These are phyloP conservation scores for Himalopsyche phryganea DNA, from an alignment of 1,140 invertebrate genomes.

Conservation along the genomic window DNA sequence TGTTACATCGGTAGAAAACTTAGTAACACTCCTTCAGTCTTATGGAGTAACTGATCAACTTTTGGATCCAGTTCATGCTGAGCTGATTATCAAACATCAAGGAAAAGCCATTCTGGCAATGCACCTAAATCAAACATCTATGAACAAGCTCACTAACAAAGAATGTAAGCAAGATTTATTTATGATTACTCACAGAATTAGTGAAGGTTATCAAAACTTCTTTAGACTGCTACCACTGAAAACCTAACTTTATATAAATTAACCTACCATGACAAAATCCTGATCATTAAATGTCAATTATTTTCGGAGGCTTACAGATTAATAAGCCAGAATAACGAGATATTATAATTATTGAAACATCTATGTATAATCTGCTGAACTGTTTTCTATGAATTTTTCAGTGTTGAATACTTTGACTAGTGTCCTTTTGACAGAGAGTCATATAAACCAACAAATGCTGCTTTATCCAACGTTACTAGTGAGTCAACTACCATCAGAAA, in stretches of 20 bases:
- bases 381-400: slow-evolving; percentile 11
- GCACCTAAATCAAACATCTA: slow-evolving; percentile 30
- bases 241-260: background rate
- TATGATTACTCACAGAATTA: too few relatives aligned
- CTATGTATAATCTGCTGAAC: too few relatives aligned
- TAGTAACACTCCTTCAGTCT: slow-evolving; percentile 13
- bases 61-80: slow-evolving; percentile 22
- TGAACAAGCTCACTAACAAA: slow-evolving; percentile 28
- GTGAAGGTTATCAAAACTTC: too few relatives aligned
- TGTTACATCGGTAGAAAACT: slow-evolving; percentile 13
- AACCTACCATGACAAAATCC: background rate
- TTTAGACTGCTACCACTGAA: too few relatives aligned
- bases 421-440: slow-evolving; percentile 28
- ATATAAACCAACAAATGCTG: slow-evolving; percentile 31
- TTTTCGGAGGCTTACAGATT: too few relatives aligned
- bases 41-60: slow-evolving; percentile 1
- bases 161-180: slow-evolving; percentile 17
- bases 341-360: too few relatives aligned
- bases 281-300: too few relatives aligned
- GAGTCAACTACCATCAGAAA: slow-evolving; percentile 25
- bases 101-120: slow-evolving; percentile 17
- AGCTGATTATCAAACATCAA: slow-evolving; percentile 30
- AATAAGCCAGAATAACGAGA: too few relatives aligned
- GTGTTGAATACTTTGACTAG: slow-evolving; percentile 23
- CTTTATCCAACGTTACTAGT: slow-evolving; percentile 24